Base-by-base conservation (phyloP, 2,888 invertebrate species). In the Eutolmus rufibarbis region DNA sequence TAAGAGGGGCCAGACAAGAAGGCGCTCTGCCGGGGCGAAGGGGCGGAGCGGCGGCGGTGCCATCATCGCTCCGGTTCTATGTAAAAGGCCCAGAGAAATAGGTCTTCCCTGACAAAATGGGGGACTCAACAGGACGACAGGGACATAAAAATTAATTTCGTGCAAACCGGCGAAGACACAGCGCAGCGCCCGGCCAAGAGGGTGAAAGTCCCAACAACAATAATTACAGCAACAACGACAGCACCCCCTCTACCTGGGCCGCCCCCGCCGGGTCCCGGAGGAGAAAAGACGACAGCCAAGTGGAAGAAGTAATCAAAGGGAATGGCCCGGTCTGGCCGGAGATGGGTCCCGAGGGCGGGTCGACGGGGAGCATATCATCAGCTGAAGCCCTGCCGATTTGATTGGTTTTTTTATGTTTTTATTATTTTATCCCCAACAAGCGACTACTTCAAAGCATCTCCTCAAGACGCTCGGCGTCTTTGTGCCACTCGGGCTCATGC, bases 301-400 rank as follows among this genome's bases (percentile, higher is more conserved):
- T 28, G 31, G 76, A 86, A 51, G 76, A 86, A 77, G 77, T 77
- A 86, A 86, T 51, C 76, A 76, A 86, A 76, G 37, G 51, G 76
- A 56, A 77, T 77, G 56, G 46, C 84, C 19, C 37, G 23, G 40
- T 28, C 14, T n/a, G 28, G 51, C 8, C 8, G 37, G 66, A 12
- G 37, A 34, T 23, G 79, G 43, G 40, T 40, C 40, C 40, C 12
- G 40, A 12, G 40, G 16, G 74, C 19, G 74, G 79, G 16, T 12
- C 9, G 23, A 43, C 40, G 37, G 51, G 66, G 40, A 57, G 78
- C 23, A 88, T 87, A 77, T 87, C 78, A 84, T 87, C 87, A 87
- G 74, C 43, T 37, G 88, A 88, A 88, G 87, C 87, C 88, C 78
- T 87, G 79, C 84, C 78, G 86, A 87, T 87, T 87, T 87, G 88